Percentiles rank a stretch among this genome's conserved stretches.
Evolutionary conservation across 2,888 invertebrate species (phyloP).

Genomic region (Drosophila mimetica): DNA sequence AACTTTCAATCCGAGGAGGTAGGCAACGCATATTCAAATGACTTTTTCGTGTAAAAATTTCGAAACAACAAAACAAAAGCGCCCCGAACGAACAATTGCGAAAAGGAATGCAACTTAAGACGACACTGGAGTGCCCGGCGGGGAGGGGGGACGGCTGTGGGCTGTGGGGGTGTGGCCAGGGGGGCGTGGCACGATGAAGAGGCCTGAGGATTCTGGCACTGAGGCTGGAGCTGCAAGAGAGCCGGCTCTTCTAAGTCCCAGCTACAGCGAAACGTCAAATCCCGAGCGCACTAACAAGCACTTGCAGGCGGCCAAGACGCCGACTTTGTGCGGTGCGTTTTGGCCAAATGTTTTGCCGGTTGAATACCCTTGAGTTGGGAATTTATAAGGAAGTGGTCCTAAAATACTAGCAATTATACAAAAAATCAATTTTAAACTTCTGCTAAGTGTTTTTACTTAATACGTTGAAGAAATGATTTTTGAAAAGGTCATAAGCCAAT

Average conservation of each 20-base stretch:
- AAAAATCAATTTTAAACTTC: no score
- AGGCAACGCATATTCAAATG: conserved; percentile 75
- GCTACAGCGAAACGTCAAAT: conserved; percentile 63
- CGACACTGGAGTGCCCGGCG: conserved; percentile 13
- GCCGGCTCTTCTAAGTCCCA: conserved; percentile 33
- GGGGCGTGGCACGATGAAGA: conserved; percentile 23
- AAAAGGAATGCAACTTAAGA: conserved; percentile 74
- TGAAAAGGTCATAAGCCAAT: no score
- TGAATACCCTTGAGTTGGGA: conserved; percentile 1
- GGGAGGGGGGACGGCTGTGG: neutral
- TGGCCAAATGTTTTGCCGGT: conserved; percentile 16
- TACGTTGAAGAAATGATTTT: no score
- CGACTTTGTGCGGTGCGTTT: conserved; percentile 61
- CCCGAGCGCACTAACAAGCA: conserved; percentile 74
- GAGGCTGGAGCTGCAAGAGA: conserved; percentile 12
- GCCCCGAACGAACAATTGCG: conserved; percentile 65
- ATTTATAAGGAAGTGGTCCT: neutral
- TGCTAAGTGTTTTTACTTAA: no score
- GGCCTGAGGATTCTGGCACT: conserved; percentile 1
- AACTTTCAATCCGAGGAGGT: conserved; percentile 66
- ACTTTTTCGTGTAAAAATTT: conserved; percentile 79
- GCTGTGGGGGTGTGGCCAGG: conserved; percentile 2
- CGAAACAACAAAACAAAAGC: conserved; percentile 72
- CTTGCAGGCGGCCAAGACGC: conserved; percentile 64
- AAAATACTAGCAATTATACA: no score